These are phyloP conservation scores for Cryptops parisi DNA, from an alignment of 2,888 invertebrate genomes.

Conservation along the genomic window DNA sequence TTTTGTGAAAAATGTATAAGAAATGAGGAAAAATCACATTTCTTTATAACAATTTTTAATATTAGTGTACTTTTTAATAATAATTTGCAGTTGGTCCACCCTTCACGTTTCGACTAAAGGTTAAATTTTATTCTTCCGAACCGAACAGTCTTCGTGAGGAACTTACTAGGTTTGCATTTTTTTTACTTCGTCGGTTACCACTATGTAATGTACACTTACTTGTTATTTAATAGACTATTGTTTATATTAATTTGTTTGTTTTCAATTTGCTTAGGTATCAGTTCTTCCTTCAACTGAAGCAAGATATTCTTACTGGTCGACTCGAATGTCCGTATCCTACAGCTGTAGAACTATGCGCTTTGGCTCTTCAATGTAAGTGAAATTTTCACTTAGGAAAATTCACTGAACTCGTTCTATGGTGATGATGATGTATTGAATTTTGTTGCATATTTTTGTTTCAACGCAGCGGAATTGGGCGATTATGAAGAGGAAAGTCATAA, in stretches of 20 bases:
- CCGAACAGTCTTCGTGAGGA: conserved; percentile 95
- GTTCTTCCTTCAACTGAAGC: conserved; percentile 93
- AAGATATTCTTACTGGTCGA: conserved; percentile 80
- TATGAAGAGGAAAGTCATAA: conserved; percentile 83
- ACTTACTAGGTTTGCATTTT: conserved; percentile 79
- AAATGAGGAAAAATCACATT: not conserved
- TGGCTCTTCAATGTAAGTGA: conserved; percentile 77
- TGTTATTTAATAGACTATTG: no score
- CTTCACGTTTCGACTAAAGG: conserved; percentile 84
- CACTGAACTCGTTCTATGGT: no score
- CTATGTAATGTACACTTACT: no score
- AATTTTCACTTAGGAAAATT: not conserved
- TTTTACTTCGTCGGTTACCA: no score
- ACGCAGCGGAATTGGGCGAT: conserved; percentile 87
- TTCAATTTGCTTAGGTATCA: conserved; percentile 58
- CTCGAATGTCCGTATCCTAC: conserved; percentile 77
- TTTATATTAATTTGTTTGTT: no score
- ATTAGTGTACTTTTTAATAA: conserved; percentile 9
- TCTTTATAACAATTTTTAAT: not conserved
- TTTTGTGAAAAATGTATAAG: not conserved
- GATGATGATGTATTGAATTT: no score
- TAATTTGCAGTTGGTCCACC: conserved; percentile 76
- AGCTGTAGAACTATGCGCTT: conserved; percentile 76
- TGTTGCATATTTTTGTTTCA: conserved; percentile 18
- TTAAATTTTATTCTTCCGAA: conserved; percentile 98